These are phyloP conservation scores for Equus quagga DNA, from an alignment of 2,113 vertebrate genomes.

Conservation along the genomic window DNA sequence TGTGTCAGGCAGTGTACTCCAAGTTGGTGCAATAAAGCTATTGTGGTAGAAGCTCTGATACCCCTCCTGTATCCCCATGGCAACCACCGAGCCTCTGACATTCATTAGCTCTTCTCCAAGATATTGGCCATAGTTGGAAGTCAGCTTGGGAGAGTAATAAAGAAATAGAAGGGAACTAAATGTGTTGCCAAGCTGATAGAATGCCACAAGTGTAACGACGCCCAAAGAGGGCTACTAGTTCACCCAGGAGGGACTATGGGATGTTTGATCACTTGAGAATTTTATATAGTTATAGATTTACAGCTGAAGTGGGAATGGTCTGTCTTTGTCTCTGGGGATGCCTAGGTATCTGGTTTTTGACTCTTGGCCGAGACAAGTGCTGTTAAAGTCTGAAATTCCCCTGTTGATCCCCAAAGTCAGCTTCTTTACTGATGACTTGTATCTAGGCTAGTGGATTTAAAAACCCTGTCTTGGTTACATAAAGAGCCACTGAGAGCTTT, in stretches of 20 bases:
- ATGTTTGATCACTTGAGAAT: background rate
- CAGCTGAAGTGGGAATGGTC: background rate
- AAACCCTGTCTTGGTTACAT: background rate
- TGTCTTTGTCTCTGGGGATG: background rate
- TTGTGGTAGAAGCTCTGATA: background rate
- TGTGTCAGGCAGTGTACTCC: background rate
- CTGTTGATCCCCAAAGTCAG: background rate
- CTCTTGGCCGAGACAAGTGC: background rate
- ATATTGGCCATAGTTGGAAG: background rate
- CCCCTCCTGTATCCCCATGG: background rate
- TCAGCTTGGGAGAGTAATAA: background rate
- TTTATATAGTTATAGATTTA: background rate
- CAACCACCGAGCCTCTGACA: background rate
- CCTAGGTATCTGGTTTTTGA: background rate
- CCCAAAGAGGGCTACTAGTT: background rate
- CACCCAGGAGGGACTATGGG: background rate
- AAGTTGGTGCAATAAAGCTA: background rate
- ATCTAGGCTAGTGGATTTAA: background rate
- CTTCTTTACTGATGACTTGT: constrained; percentile 24
- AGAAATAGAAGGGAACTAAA: background rate
- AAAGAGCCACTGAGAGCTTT: background rate
- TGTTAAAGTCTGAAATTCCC: background rate
- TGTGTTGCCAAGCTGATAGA: background rate
- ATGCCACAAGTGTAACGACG: background rate
- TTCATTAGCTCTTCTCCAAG: background rate